Conservation (phyloP, 1,140 invertebrate genomes). For the Drosophila obscura region DNA sequence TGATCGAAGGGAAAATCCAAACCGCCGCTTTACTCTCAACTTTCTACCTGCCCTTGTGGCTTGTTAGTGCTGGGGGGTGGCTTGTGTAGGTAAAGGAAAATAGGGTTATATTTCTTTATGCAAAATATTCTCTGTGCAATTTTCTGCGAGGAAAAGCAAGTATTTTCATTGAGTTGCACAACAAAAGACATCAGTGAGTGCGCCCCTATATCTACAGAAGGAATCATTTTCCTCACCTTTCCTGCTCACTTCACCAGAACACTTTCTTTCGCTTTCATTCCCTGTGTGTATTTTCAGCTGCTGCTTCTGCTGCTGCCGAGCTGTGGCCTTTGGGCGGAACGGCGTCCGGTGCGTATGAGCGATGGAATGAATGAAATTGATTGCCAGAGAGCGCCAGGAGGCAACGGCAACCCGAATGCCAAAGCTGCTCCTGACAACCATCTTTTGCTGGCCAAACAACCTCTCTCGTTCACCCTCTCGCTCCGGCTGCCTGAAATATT, state of each 20-base stretch:
- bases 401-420: slow-evolving; percentile 21
- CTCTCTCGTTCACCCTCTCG: neutral
- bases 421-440: slow-evolving; percentile 45
- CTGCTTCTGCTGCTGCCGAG: neutral
- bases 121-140: slow-evolving; percentile 50
- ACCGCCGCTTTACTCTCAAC: slow-evolving; percentile 4
- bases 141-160: slow-evolving; percentile 56
- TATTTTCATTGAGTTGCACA: slow-evolving; percentile 53
- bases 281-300: slow-evolving; percentile 32
- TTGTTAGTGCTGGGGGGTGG: too few species aligned
- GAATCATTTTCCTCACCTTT: neutral
- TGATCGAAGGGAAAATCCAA: slow-evolving; percentile 31
- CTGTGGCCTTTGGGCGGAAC: slow-evolving; percentile 18
- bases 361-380: slow-evolving; percentile 69
- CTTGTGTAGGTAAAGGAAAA: slow-evolving; percentile 21
- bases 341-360: slow-evolving; percentile 46
- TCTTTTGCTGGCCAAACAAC: slow-evolving; percentile 16
- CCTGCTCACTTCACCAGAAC: too few species aligned
- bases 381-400: slow-evolving; percentile 27
- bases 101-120: slow-evolving; percentile 54
- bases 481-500: slow-evolving; percentile 43
- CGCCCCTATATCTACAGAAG: neutral
- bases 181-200: slow-evolving; percentile 46
- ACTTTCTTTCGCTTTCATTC: too few species aligned
- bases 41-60: slow-evolving; percentile 3